Evolutionary conservation across 2,888 invertebrate genomes (phyloP).

Genomic region (Agrypnus murinus): DNA sequence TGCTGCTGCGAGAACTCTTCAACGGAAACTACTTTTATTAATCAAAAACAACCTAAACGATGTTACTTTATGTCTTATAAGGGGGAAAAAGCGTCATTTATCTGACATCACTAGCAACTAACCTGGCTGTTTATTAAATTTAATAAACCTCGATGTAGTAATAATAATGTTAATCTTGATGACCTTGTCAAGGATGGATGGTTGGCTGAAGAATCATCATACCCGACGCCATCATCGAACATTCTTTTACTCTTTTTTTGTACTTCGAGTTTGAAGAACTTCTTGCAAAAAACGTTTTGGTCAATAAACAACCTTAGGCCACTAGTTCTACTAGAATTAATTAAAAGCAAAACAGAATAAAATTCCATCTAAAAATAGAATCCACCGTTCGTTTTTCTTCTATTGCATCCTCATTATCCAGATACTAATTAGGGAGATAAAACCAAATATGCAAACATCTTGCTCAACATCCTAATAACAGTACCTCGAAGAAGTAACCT

Average conservation of each 20-base stretch:
- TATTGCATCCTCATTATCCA: neutral
- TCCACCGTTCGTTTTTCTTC: neutral
- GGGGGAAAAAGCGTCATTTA: neutral
- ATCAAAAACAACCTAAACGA: too few species aligned
- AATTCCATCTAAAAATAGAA: conserved; percentile 18
- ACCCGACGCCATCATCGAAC: neutral
- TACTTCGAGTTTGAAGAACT: neutral
- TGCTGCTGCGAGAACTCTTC: too few species aligned
- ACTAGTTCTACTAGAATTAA: neutral
- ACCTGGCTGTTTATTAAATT: conserved; percentile 16
- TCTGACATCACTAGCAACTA: conserved; percentile 7
- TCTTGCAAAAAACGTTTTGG: neutral
- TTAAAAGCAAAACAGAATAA: neutral
- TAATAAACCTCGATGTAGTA: conserved; percentile 11
- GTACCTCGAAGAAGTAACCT: neutral
- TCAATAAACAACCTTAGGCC: neutral
- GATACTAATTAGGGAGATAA: conserved; percentile 14
- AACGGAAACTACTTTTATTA: too few species aligned
- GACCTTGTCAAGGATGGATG: conserved; percentile 25
- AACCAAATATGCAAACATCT: conserved; percentile 26
- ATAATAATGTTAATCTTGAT: neutral
- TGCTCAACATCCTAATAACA: conserved; percentile 15
- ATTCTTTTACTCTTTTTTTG: neutral
- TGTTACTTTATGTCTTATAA: too few species aligned
- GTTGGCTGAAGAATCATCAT: too few species aligned